Base-by-base conservation (phyloP, 2,113 vertebrate genomes). In the Coregonus clupeaformis region DNA sequence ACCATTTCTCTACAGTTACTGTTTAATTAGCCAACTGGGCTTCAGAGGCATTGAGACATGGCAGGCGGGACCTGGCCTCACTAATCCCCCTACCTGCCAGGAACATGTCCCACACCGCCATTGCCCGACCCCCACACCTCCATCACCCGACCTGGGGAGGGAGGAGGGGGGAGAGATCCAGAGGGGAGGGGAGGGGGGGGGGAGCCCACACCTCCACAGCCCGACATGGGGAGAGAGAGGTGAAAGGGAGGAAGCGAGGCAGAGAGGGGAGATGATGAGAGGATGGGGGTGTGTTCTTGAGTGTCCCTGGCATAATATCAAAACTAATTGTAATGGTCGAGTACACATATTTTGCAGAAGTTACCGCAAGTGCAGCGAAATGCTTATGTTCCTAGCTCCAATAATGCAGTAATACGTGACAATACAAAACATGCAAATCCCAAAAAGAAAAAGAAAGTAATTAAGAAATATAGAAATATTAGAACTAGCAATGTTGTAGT, bases 21-120 rank as follows among this genome's bases (percentile, higher is more conserved):
- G 80, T 85, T 89, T 89, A 92, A 92, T 92, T 90, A 91, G 80
- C 77, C 76, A 86, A 71, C 81, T 80, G 81, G 55, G 85, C 80
- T 90, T 87, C 74, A 79, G 78, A 87, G 84, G 86, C 81, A 75
- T 87, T 89, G 84, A 87, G 78, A 88, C 88, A 84, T 82, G 85
- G 87, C 78, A 74, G 86, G 72, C 75, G 79, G 77, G 77, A 83
- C 85, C 79, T 79, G 68, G 82, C 80, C 65, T 86, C 24, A 13
- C 78, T 77, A 90, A 88, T 89, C 90, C 90, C 59, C 85, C 80
- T 77, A 67, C 78, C 81, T 82, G 74, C 80, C 76, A 69, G 78
- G 79, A 90, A 88, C 74, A 83, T 36, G 18, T 90, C 80, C 77
- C 75, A 78, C 69, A 73, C 72, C 77, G 73, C 77, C 76, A 65